These are phyloP conservation scores for Shinisaurus crocodilurus DNA, from an alignment of 2,113 vertebrate species.

Conservation along the genomic window DNA sequence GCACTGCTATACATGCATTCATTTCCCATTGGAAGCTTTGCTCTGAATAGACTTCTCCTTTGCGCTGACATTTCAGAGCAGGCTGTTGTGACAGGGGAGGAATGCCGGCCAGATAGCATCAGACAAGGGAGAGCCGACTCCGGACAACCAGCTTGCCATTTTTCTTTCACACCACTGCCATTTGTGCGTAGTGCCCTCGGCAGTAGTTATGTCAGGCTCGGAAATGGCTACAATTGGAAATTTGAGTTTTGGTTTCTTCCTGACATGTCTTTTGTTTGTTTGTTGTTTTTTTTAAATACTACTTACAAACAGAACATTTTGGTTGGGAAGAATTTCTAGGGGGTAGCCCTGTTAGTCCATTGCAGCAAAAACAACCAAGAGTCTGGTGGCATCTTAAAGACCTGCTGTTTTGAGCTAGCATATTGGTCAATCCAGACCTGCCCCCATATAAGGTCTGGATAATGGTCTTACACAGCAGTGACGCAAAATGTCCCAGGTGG, in stretches of 20 bases:
- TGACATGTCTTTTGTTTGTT: neutral
- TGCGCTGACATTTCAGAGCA: conserved; percentile 1
- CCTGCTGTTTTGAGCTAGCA: neutral
- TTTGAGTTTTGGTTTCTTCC: conserved; percentile 13
- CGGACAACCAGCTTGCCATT: neutral
- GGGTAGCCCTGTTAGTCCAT: neutral
- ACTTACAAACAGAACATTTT: conserved; percentile 3
- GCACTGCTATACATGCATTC: neutral
- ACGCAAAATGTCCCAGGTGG: neutral
- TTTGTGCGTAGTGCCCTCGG: neutral
- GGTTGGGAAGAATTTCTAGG: conserved; percentile 16
- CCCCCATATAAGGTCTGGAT: neutral
- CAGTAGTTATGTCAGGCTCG: neutral
- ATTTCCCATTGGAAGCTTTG: conserved; percentile 36
- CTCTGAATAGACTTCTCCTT: conserved; percentile 10
- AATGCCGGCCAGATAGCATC: conserved; percentile 4
- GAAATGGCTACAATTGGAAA: conserved; percentile 11
- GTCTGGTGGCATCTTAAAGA: neutral
- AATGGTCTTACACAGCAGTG: neutral
- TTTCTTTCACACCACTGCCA: neutral
- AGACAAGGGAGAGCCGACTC: neutral
- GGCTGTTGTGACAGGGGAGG: conserved; percentile 7
- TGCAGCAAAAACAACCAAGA: neutral
- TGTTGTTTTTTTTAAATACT: neutral
- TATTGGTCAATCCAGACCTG: neutral